A percentile compares a stretch with the other conserved stretches of the same genome.
These are phyloP conservation scores for Neodiprion fabricii DNA, from an alignment of 1,140 invertebrate species.

Conservation along the genomic window DNA sequence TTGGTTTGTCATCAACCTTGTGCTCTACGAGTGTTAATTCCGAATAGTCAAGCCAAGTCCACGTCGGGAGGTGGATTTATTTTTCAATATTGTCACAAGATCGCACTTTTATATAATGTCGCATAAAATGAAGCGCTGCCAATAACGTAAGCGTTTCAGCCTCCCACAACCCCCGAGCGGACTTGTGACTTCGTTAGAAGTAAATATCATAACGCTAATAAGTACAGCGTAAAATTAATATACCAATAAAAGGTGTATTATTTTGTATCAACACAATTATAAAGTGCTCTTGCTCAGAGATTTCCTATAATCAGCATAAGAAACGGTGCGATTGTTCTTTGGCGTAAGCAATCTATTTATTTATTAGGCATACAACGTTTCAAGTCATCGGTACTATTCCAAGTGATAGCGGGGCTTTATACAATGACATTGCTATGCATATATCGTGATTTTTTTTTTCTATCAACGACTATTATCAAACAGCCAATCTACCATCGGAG, in stretches of 20 bases:
- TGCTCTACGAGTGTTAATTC: constrained; percentile 5
- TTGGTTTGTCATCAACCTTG: constrained; percentile 1
- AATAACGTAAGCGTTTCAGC: too few species aligned
- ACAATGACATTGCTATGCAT: too few species aligned
- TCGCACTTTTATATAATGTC: background rate
- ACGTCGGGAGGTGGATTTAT: background rate
- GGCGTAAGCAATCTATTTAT: background rate
- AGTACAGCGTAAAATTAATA: background rate
- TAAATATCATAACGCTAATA: background rate
- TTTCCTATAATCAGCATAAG: background rate
- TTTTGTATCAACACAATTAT: background rate
- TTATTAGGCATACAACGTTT: background rate
- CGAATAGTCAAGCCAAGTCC: background rate
- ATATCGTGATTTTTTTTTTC: too few species aligned
- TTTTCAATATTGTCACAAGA: background rate
- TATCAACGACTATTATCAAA: too few species aligned
- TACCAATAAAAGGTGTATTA: background rate
- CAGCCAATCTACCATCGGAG: background rate
- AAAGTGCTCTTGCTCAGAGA: background rate
- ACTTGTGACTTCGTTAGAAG: background rate
- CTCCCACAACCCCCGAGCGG: background rate
- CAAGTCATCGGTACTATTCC: background rate
- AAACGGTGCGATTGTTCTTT: background rate
- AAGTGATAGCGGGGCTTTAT: background rate
- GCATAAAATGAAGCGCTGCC: too few species aligned